phyloP scores from a whole-genome alignment of 1,140 invertebrate genomes.

The Leucophenga varia region DNA sequence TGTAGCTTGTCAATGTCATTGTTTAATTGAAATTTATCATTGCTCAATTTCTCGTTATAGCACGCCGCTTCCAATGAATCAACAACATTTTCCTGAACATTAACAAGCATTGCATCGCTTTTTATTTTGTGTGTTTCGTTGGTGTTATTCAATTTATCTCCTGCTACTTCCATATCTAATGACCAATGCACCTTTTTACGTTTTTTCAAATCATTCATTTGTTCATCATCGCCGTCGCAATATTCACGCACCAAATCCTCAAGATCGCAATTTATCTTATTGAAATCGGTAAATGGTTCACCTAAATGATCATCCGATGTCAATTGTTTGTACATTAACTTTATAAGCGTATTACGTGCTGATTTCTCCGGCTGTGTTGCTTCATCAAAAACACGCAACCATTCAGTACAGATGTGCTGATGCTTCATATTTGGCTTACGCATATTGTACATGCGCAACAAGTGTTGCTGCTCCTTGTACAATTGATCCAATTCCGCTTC shows the following conservation, averaged over 20 bases:
- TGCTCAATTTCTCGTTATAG: constrained; percentile 1
- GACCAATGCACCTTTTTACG: no score
- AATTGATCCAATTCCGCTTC: not conserved
- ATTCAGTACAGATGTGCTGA: constrained; percentile 6
- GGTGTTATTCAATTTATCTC: no score
- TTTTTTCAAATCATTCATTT: no score
- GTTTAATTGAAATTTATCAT: not conserved
- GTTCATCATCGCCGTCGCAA: not conserved
- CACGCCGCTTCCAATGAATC: not conserved
- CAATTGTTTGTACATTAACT: constrained; percentile 7
- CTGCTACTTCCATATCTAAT: no score
- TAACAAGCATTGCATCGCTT: no score
- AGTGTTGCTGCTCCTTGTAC: not conserved
- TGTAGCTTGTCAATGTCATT: constrained; percentile 12
- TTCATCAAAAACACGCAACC: constrained; percentile 4
- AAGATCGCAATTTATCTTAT: not conserved
- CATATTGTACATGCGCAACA: not conserved
- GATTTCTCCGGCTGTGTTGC: not conserved
- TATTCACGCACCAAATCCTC: not conserved
- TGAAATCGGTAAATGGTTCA: not conserved
- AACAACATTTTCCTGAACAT: no score
- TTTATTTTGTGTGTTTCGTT: no score
- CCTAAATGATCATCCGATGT: not conserved
- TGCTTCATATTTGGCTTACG: not conserved
- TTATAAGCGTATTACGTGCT: not conserved